These are phyloP conservation scores for Hydra vulgaris DNA, from an alignment of 30 jellyfish, hydroid and myxozoan species.

Conservation along the genomic window DNA sequence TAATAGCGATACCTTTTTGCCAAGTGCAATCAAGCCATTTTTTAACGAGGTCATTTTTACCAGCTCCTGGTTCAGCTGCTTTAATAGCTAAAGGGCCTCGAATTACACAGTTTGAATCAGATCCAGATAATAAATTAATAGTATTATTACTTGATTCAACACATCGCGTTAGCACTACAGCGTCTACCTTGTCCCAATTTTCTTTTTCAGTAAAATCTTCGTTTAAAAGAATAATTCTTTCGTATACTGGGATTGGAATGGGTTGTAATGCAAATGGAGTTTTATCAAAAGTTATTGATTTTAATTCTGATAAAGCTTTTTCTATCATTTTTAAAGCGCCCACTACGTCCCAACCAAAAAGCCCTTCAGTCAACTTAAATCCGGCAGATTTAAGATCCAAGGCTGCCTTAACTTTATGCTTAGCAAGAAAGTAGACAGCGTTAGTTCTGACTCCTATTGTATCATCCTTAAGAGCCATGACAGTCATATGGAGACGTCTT, in stretches of 20 bases:
- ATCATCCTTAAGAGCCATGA: neutral
- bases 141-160: neutral
- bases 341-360: neutral
- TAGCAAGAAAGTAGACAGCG: neutral
- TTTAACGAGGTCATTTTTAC: neutral
- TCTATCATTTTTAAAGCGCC: neutral
- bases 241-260: neutral
- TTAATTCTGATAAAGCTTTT: neutral
- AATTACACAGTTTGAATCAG: no score
- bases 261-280: neutral
- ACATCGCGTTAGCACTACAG: no score
- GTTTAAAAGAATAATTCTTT: neutral
- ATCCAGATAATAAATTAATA: no score
- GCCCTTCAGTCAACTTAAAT: neutral
- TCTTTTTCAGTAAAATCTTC: neutral
- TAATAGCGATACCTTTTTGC: neutral
- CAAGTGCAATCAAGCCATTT: neutral
- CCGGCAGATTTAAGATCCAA: neutral
- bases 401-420: neutral
- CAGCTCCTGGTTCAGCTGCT: neutral
- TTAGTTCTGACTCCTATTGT: neutral
- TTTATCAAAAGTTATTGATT: neutral
- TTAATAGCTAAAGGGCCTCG: neutral
- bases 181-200: neutral
- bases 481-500: neutral